Conservation (phyloP, 2,113 vertebrate genomes). For the Rhinogobius similis region DNA sequence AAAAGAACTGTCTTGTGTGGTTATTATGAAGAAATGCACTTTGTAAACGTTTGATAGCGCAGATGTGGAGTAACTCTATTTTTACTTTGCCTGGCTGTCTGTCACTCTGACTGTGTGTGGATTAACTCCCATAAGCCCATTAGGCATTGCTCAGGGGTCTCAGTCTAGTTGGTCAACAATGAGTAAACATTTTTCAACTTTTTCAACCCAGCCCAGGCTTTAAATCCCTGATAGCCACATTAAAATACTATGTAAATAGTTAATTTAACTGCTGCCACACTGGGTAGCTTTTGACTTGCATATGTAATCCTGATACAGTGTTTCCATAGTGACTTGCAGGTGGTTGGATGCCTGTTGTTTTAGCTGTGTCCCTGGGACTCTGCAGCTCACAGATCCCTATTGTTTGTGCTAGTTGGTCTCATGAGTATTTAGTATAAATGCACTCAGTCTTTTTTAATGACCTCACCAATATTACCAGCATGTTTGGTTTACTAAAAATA, state of each 20-base stretch:
- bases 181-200: constrained; percentile 3
- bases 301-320: background rate
- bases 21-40: background rate
- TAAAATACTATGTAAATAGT: too few species aligned
- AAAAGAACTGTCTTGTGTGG: background rate
- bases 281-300: background rate
- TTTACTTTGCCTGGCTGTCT: background rate
- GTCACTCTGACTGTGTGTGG: background rate
- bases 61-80: background rate
- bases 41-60: too few species aligned
- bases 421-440: background rate
- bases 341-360: constrained; percentile 7
- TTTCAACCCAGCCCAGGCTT: too few species aligned
- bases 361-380: background rate
- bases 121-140: constrained; percentile 60
- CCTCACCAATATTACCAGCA: background rate
- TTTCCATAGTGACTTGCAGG: constrained; percentile 16
- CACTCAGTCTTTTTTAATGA: too few species aligned
- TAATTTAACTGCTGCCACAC: too few species aligned
- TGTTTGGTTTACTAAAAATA: background rate
- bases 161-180: constrained; percentile 32
- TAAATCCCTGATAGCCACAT: too few species aligned
- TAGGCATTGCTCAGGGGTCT: constrained; percentile 49
- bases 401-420: background rate
- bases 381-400: background rate